These are phyloP conservation scores for Exephanes ischioxanthus DNA, from an alignment of 2,888 invertebrate genomes.

Conservation along the genomic window DNA sequence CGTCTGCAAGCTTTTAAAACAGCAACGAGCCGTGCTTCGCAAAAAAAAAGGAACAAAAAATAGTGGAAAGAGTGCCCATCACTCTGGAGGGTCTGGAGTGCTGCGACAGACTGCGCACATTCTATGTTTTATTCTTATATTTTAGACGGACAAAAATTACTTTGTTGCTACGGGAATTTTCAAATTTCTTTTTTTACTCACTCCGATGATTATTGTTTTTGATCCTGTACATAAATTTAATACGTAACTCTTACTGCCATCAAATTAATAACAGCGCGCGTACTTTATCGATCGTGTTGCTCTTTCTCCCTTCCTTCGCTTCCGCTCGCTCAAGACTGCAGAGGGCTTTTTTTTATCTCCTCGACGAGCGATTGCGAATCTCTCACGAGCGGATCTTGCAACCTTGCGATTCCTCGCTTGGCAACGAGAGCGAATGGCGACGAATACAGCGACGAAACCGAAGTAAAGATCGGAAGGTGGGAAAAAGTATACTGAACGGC, in stretches of 20 bases:
- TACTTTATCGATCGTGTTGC: constrained; percentile 13
- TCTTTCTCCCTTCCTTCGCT: constrained; percentile 20
- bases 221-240: neutral
- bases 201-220: no score
- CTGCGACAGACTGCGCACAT: constrained; percentile 21
- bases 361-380: constrained; percentile 7
- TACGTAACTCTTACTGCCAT: neutral
- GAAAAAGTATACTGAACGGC: neutral
- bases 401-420: constrained; percentile 37
- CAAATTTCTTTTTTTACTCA: no score
- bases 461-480: constrained; percentile 1
- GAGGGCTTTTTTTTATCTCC: constrained; percentile 35
- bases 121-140: neutral
- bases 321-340: constrained; percentile 10
- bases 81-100: constrained; percentile 23
- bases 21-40: neutral
- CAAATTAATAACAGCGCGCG: constrained; percentile 1
- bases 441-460: neutral
- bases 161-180: neutral
- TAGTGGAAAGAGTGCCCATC: constrained; percentile 8
- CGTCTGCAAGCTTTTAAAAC: constrained; percentile 24
- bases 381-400: constrained; percentile 6
- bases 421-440: constrained; percentile 17
- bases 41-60: neutral
- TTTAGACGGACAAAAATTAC: neutral